A percentile compares a stretch with the other conserved stretches of the same genome.
phyloP scores from a whole-genome alignment of 2,113 vertebrate genomes.

The Boleophthalmus pectinirostris region DNA sequence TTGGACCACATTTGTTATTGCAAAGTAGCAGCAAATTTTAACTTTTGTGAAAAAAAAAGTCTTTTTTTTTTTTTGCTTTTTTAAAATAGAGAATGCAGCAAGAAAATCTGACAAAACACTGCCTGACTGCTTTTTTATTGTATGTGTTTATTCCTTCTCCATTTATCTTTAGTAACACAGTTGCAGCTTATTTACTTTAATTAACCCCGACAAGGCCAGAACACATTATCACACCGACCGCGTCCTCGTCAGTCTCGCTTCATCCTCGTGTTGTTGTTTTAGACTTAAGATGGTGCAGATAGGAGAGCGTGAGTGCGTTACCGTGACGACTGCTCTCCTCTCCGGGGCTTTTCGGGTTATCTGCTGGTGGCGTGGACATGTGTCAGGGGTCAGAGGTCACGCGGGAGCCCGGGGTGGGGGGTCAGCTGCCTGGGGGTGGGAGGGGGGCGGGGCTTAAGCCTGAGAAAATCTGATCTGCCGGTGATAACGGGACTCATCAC shows the following conservation, averaged over 20 bases:
- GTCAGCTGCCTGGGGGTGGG: constrained; percentile 32
- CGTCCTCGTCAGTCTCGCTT: neutral
- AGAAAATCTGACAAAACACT: no score
- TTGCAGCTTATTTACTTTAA: neutral
- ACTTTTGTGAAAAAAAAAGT: no score
- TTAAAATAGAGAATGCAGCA: no score
- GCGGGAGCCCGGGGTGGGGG: no score
- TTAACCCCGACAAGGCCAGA: neutral
- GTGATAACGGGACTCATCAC: constrained; percentile 28
- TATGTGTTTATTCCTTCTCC: neutral
- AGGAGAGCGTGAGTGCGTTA: constrained; percentile 8
- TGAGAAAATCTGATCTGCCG: constrained; percentile 44
- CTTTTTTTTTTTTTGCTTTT: no score
- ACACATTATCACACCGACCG: neutral
- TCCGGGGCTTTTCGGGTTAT: constrained; percentile 14
- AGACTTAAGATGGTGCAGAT: neutral
- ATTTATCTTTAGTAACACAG: neutral
- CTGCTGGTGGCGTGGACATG: constrained; percentile 12
- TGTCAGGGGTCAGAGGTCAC: constrained; percentile 36
- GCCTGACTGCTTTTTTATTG: no score
- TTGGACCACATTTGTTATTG: no score
- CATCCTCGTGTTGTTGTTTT: neutral
- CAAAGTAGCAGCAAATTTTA: no score
- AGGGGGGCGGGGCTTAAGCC: constrained; percentile 36
- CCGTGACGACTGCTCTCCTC: constrained; percentile 4